Evolutionary conservation across 2,113 vertebrate genomes (phyloP).

Genomic region (Rhineura floridana): DNA sequence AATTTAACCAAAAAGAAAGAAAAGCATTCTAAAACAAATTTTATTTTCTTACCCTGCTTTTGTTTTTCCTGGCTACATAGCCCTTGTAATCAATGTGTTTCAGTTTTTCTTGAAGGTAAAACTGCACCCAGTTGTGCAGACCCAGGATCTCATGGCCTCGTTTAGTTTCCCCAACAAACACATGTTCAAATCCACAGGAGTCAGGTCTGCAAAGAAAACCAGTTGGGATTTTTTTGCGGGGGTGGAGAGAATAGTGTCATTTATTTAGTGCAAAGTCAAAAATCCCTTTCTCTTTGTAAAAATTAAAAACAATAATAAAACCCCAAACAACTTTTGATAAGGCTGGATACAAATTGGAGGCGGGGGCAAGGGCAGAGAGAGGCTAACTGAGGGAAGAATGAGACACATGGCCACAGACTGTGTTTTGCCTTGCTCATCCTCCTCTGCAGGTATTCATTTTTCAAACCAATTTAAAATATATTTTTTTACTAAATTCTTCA

Average conservation of each 20-base stretch:
- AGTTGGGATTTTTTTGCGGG: too few relatives aligned
- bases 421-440: too few relatives aligned
- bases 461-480: too few relatives aligned
- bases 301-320: background rate
- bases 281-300: background rate
- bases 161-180: conserved; percentile 88
- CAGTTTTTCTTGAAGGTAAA: conserved; percentile 87
- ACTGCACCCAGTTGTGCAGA: conserved; percentile 90
- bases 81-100: conserved; percentile 85
- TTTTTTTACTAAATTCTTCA: too few relatives aligned
- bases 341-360: background rate
- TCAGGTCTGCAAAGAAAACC: conserved; percentile 70
- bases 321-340: background rate
- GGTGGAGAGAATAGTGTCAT: background rate
- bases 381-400: background rate
- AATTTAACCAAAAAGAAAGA: background rate
- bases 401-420: background rate
- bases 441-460: too few relatives aligned
- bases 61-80: conserved; percentile 77
- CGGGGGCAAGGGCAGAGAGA: background rate
- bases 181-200: conserved; percentile 89
- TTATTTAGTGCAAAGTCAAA: background rate
- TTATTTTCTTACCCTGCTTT: conserved; percentile 74
- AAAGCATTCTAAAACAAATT: too few relatives aligned
- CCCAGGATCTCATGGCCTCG: conserved; percentile 78